These are phyloP conservation scores for Cephus pygmeus DNA, from an alignment of 2,888 invertebrate genomes.

Conservation along the genomic window DNA sequence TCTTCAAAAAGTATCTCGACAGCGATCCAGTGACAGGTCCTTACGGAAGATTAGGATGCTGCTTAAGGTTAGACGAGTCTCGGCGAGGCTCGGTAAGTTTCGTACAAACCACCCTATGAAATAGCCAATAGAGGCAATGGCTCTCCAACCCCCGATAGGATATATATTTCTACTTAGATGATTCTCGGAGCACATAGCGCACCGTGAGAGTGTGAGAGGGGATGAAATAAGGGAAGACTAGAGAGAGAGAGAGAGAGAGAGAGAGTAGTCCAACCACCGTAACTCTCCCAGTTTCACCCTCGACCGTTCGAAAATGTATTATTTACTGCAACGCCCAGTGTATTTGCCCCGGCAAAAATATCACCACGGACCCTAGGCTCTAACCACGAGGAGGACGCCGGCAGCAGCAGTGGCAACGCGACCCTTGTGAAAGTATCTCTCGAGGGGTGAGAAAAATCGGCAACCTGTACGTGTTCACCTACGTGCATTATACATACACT, in stretches of 20 bases:
- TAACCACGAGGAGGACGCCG: neutral
- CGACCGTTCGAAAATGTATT: conserved; percentile 41
- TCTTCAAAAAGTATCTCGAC: neutral
- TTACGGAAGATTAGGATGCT: conserved; percentile 13
- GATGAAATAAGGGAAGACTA: neutral
- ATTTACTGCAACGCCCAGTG: conserved; percentile 42
- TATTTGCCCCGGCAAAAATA: conserved; percentile 29
- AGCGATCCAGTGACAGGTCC: conserved; percentile 18
- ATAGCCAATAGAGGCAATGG: conserved; percentile 27
- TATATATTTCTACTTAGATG: conserved; percentile 31
- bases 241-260: neutral
- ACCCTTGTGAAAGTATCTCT: neutral
- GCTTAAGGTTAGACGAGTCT: neutral
- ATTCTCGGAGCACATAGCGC: conserved; percentile 9
- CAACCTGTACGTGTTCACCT: conserved; percentile 28
- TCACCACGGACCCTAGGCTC: conserved; percentile 2
- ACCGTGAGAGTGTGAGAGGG: neutral
- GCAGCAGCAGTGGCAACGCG: conserved; percentile 6
- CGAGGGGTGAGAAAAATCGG: conserved; percentile 29
- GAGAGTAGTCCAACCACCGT: neutral
- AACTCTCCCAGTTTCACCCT: neutral
- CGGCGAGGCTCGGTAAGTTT: neutral
- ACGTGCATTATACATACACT: neutral
- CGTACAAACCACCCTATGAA: conserved; percentile 23
- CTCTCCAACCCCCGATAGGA: conserved; percentile 26